Base-by-base conservation (phyloP, 1,140 invertebrate genomes). In the Rhyacophila brunnea region DNA sequence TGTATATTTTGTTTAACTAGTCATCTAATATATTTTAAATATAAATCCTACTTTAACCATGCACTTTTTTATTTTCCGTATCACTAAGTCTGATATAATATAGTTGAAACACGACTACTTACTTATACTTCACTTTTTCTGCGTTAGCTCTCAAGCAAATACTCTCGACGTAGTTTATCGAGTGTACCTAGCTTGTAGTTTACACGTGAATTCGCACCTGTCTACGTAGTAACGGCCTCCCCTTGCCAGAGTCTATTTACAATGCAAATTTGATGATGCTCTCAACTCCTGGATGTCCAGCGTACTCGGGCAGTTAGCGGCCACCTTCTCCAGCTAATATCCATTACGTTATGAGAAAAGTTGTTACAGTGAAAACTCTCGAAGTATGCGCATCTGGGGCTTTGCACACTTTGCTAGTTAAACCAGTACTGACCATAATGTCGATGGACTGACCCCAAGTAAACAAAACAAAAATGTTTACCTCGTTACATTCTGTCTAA, bases 311-410 rank as follows among this genome's bases (percentile, higher is more conserved):
- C 11, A n/a, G 38, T 13, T n/a, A 15, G 15, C n/a, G 38, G n/a
- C 38, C n/a, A 11, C 4, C n/a, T 15, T 40, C 15, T 40, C 38
- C 38, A n/a, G 38, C 15, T 40, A 40, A 40, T 40, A 40, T 40
- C 38, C 38, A 40, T 40, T 40, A 40, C 38, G 5, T 40, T 40
- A 40, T 40, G 38, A 40, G 38, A 40, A 40, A 40, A 40, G 38
- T 40, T 40, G 38, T 40, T n/a, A 40, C 38, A 11, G 5, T 40
- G 38, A 40, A 40, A 40, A 40, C 15, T n/a, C 38, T 11, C 38
- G 38, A 40, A 40, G 38, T 13, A 15, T 15, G 38, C 11, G 38
- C 38, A 40, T 40, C 38, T 40, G 38, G n/a, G 38, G n/a, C 11
- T 40, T 11, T 4, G 15, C 15, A 15, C 11, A n/a, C 38, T 40